These are phyloP conservation scores for Melitaea cinxia DNA, from an alignment of 1,140 invertebrate genomes.

Conservation along the genomic window DNA sequence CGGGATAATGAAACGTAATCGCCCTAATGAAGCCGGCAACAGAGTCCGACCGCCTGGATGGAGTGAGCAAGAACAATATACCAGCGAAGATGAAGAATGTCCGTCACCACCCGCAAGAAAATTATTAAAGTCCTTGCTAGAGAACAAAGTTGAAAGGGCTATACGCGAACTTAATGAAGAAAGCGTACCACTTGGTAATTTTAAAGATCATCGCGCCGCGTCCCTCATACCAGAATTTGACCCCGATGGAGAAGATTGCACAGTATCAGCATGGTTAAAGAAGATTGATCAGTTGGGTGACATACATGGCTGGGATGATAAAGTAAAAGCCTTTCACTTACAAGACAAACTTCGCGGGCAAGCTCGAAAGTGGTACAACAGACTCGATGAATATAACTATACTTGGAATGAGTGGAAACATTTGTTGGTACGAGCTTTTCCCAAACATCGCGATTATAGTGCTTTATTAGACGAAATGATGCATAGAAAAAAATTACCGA, in stretches of 20 bases:
- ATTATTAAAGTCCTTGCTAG: slow-evolving; percentile 8
- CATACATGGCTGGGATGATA: slow-evolving; percentile 27
- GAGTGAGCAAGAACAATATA: neutral
- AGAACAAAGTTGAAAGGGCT: slow-evolving; percentile 25
- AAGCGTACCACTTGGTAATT: neutral
- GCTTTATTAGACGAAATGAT: slow-evolving; percentile 46
- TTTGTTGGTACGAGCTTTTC: slow-evolving; percentile 26
- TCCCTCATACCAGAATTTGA: slow-evolving; percentile 6
- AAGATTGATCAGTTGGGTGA: slow-evolving; percentile 13
- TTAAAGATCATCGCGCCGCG: neutral
- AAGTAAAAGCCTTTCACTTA: slow-evolving; percentile 26
- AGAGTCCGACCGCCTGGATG: too few species aligned
- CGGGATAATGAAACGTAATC: too few species aligned
- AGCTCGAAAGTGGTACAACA: slow-evolving; percentile 46
- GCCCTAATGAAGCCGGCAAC: too few species aligned
- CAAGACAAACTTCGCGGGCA: slow-evolving; percentile 41
- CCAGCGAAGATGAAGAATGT: neutral
- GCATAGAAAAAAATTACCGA: slow-evolving; percentile 38
- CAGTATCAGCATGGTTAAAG: neutral
- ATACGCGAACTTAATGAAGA: slow-evolving; percentile 13
- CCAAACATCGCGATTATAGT: slow-evolving; percentile 27
- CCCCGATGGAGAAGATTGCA: neutral
- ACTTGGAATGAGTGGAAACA: slow-evolving; percentile 27
- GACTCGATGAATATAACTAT: slow-evolving; percentile 23
- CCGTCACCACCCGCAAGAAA: neutral